These are phyloP conservation scores for human (Homo sapiens) DNA, from an alignment of 2,113 vertebrate genomes.

Conservation along the genomic window GRCh38 chr7:131961501-131962000, in stretches of 20 bases:
- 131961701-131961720: neutral
- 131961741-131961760: fast-evolving
- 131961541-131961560: fast-evolving
- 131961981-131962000: neutral
- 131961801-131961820: neutral
- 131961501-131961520: fast-evolving
- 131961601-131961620: neutral
- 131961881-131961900: neutral
- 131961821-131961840: neutral
- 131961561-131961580: neutral
- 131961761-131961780: too few species aligned
- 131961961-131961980: neutral
- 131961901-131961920: fast-evolving
- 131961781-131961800: neutral
- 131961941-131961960: neutral
- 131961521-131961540: neutral
- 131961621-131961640: too few species aligned
- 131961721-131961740: neutral
- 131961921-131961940: neutral
- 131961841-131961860: neutral
- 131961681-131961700: neutral
- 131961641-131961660: neutral
- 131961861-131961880: neutral
- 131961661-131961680: neutral
- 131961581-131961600: neutral